Base-by-base conservation (phyloP, 2,113 vertebrate species). In the Engystomops pustulosus region DNA sequence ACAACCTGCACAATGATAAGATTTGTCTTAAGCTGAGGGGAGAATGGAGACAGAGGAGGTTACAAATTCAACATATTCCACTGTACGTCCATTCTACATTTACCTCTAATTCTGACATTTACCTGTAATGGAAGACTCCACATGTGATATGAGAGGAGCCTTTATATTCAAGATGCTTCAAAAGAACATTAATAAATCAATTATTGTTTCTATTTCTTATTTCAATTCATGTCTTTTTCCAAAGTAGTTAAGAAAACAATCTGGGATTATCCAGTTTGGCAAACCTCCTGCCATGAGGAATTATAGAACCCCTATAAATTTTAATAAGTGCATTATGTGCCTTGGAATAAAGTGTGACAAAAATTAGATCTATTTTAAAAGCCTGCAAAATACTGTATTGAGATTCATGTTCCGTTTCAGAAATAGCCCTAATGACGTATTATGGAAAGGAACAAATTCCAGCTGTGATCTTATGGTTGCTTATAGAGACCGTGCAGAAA, bases 401-500 rank as follows among this genome's bases (percentile, higher is more conserved):
- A 23, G 12, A 76, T 60, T 72, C 44, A 17, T 30, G 78, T 25
- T 75, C 10, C 0, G 0, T 1, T 68, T 78, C 82, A 81, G 25
- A 81, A 83, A 75, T 45, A 67, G 49, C 8, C 1, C 79, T 55
- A 14, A n/a, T 60, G 41, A 44, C 12, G 34, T 20, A 6, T 55
- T 30, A 80, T 36, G 84, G 79, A 62, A 41, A 76, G 70, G 80
- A 79, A 53, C 9, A 27, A 55, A 71, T 80, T 81, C 86, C 67
- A 47, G 1, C 45, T 77, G 34, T 20, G 53, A 34, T 0, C 0
- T 69, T 81, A 71, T 47, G 49, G 62, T 70, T 86, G 34, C 80
- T 80, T 58, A 32, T 58, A 86, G 80, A 72, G 86, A 72, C 86
- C 86, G 75, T 18, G 41, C 38, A 47, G 69, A 85, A 84, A 47